Percentiles rank a stretch among this genome's conserved stretches.
Evolutionary conservation across 2,888 invertebrate genomes (phyloP).

Genomic region (Noctuana brunneofusca): DNA sequence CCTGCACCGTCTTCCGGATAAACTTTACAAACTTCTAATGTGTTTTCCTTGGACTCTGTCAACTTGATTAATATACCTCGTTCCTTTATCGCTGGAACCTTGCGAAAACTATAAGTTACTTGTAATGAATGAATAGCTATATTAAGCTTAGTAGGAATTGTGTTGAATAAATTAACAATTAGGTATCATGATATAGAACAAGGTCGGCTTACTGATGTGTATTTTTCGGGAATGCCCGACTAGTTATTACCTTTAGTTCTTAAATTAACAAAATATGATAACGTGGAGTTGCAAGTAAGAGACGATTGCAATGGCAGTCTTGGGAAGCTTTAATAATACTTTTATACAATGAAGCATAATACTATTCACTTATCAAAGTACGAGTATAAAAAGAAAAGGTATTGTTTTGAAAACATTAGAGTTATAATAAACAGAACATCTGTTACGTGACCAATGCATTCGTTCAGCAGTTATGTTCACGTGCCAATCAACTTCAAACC

Average conservation of each 20-base stretch:
- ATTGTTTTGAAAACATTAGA: slow-evolving; percentile 10
- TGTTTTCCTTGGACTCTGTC: slow-evolving; percentile 40
- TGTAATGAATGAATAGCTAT: background rate
- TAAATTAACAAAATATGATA: no score
- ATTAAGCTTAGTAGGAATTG: background rate
- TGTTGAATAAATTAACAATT: no score
- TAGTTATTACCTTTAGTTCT: no score
- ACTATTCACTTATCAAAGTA: slow-evolving; percentile 6
- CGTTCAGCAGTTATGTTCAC: slow-evolving; percentile 1
- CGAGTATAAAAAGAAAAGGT: background rate
- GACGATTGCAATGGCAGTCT: background rate
- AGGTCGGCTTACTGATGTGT: no score
- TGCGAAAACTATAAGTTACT: slow-evolving; percentile 29
- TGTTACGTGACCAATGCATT: slow-evolving; percentile 10
- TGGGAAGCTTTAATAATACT: background rate
- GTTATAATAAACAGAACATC: background rate
- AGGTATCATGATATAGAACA: no score
- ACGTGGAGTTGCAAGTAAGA: no score
- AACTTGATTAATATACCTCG: slow-evolving; percentile 48
- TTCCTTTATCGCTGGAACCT: slow-evolving; percentile 38
- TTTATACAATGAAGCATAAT: background rate
- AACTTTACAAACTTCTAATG: slow-evolving; percentile 44
- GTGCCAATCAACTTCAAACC: background rate
- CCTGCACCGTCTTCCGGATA: slow-evolving; percentile 33
- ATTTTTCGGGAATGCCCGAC: no score